Conservation (phyloP, 2,113 vertebrate genomes). For the Atractosteus spatula region DNA sequence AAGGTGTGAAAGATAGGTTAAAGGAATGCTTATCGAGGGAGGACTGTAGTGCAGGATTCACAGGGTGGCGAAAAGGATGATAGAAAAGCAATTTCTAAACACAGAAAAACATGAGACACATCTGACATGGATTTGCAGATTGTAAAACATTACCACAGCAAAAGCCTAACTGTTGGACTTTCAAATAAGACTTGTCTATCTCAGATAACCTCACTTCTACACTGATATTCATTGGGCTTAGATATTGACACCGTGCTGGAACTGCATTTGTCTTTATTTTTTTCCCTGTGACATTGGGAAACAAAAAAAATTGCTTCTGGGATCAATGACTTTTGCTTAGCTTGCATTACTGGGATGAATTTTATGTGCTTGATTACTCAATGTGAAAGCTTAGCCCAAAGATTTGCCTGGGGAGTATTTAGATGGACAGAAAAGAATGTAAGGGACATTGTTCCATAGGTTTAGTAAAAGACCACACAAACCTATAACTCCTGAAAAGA, state of each 20-base stretch:
- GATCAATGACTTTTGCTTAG: conserved; percentile 6
- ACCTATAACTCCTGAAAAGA: too few species aligned
- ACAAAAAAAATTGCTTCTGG: conserved; percentile 13
- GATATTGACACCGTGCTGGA: background rate
- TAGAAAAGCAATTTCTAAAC: too few species aligned
- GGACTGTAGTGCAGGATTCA: too few species aligned
- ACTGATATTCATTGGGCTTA: too few species aligned
- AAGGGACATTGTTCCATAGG: background rate
- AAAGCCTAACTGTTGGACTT: too few species aligned
- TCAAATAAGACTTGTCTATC: too few species aligned
- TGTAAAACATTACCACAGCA: too few species aligned
- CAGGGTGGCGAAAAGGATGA: too few species aligned
- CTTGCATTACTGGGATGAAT: background rate
- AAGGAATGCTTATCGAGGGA: background rate
- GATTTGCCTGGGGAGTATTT: background rate
- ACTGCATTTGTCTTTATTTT: background rate
- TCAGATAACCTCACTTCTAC: too few species aligned
- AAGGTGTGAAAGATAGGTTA: background rate
- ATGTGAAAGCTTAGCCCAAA: background rate
- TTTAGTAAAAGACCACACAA: too few species aligned
- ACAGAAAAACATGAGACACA: too few species aligned
- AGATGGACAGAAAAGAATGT: background rate
- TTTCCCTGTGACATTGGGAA: conserved; percentile 14
- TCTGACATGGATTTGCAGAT: too few species aligned
- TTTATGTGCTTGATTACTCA: background rate